Evolutionary conservation across 2,888 invertebrate species (phyloP).

Genomic region (Girardia tigrina): DNA sequence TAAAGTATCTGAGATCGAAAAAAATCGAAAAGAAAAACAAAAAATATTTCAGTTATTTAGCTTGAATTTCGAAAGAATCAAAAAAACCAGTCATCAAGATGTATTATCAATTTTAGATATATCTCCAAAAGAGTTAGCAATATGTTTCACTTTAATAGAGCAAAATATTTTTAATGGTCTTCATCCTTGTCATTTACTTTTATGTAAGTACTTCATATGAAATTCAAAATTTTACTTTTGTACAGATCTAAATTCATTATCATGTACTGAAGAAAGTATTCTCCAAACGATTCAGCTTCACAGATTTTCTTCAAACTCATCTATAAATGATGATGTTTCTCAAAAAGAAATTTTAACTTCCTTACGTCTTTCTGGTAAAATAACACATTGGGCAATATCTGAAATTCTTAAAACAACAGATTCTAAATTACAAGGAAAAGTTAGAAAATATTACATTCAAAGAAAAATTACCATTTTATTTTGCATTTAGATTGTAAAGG

Average conservation of each 20-base stretch:
- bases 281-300: background rate
- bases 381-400: constrained; percentile 4
- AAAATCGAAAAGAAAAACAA: constrained; percentile 10
- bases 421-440: background rate
- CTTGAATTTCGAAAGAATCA: background rate
- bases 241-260: background rate
- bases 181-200: background rate
- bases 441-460: no score
- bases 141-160: constrained; percentile 13
- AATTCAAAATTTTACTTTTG: background rate
- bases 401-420: constrained; percentile 6
- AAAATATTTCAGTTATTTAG: background rate
- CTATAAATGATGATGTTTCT: background rate
- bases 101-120: background rate
- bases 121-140: background rate
- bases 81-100: background rate
- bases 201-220: background rate
- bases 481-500: background rate
- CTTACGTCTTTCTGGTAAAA: background rate
- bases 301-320: background rate
- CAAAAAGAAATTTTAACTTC: background rate
- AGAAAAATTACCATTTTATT: background rate
- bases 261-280: background rate
- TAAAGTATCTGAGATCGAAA: background rate
- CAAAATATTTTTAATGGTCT: background rate